phyloP scores from a whole-genome alignment of 30 jellyfish, hydroid and myxozoan genomes.

The Kudoa iwatai region DNA sequence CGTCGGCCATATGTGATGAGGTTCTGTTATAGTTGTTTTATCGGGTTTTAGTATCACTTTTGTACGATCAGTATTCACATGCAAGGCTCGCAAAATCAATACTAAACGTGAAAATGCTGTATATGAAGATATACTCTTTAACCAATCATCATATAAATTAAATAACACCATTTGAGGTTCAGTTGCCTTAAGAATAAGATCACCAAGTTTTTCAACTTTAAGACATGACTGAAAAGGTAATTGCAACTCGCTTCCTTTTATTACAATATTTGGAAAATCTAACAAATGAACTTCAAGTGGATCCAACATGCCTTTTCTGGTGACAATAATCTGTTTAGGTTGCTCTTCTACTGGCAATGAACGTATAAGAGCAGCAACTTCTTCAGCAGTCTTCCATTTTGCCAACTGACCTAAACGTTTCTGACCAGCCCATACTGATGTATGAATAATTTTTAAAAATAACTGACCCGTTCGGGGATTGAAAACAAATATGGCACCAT shows the following conservation, averaged over 20 bases:
- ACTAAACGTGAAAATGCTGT: conserved; percentile 81
- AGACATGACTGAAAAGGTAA: conserved; percentile 96
- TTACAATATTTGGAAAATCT: conserved; percentile 95
- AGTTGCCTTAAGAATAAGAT: conserved; percentile 67
- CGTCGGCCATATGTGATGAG: conserved; percentile 98
- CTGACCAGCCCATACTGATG: conserved; percentile 99
- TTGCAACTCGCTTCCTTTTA: conserved; percentile 92
- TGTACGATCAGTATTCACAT: conserved; percentile 85
- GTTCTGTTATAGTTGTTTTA: conserved; percentile 80
- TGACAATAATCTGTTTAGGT: conserved; percentile 87
- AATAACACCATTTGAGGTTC: conserved; percentile 98
- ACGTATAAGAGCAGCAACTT: conserved; percentile 97
- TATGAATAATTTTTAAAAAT: conserved; percentile 63
- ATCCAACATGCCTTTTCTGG: conserved; percentile 95
- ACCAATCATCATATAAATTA: conserved; percentile 91
- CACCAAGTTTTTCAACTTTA: conserved; percentile 95
- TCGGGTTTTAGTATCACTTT: conserved; percentile 86
- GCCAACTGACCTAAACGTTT: conserved; percentile 99
- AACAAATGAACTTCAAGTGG: conserved; percentile 99
- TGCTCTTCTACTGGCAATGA: conserved; percentile 96
- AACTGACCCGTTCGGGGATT: conserved; percentile 97
- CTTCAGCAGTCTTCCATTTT: conserved; percentile 97
- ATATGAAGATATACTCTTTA: conserved; percentile 77
- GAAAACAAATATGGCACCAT: conserved; percentile 82
- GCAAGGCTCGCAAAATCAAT: conserved; percentile 65